Evolutionary conservation across 2,113 vertebrate genomes (phyloP).

Genomic region (Caloenas nicobarica): DNA sequence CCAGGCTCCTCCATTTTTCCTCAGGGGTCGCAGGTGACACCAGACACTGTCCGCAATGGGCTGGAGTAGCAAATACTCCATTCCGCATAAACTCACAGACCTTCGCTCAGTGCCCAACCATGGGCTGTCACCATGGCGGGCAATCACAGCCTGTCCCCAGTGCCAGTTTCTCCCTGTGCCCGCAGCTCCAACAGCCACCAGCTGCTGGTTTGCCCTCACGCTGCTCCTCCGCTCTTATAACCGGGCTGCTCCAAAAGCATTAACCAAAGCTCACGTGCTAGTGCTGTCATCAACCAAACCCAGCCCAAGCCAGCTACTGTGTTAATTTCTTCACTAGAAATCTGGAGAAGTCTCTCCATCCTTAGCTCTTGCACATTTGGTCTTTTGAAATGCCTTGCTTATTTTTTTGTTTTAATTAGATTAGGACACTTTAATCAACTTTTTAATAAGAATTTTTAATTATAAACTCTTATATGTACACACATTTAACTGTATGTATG

Average conservation of each 20-base stretch:
- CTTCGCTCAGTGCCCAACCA: accelerated
- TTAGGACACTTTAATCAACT: not conserved
- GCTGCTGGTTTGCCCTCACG: not conserved
- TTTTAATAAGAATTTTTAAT: not conserved
- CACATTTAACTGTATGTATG: not conserved
- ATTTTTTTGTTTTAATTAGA: not conserved
- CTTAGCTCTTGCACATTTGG: not conserved
- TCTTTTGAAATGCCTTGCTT: too few relatives aligned
- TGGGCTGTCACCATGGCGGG: accelerated
- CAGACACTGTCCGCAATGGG: accelerated
- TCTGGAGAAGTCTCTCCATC: not conserved
- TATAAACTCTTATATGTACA: not conserved
- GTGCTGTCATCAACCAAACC: accelerated
- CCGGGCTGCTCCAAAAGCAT: not conserved
- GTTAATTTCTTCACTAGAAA: not conserved
- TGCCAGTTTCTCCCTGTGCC: accelerated
- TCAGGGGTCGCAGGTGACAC: not conserved
- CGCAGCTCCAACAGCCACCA: not conserved
- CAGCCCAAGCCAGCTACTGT: not conserved
- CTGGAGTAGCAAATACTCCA: not conserved
- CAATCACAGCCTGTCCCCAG: accelerated
- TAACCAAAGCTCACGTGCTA: not conserved
- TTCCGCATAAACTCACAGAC: not conserved
- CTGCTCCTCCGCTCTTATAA: not conserved
- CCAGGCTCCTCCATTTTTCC: not conserved